phyloP scores from a whole-genome alignment of 2,797 vertebrate species.

The Melanogrammus aeglefinus region DNA sequence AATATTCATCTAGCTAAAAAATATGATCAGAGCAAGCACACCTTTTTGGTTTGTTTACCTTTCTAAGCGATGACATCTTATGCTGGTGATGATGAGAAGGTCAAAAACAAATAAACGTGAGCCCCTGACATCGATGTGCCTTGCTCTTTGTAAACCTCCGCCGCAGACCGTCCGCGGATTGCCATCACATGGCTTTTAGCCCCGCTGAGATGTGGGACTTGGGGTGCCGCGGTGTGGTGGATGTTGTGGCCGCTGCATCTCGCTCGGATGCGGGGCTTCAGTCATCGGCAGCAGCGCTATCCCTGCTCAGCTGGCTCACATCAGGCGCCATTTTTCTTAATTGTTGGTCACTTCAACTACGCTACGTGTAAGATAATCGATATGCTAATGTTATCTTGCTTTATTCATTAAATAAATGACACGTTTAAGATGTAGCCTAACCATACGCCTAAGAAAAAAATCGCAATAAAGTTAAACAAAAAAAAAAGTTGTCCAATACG shows the following conservation, averaged over 20 bases:
- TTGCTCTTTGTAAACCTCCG: slow-evolving; percentile 40
- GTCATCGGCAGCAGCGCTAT: not conserved
- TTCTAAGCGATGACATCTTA: slow-evolving; percentile 71
- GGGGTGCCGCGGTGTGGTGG: slow-evolving; percentile 42
- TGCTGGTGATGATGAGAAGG: slow-evolving; percentile 48
- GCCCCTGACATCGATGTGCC: slow-evolving; percentile 39
- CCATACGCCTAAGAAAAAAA: not conserved
- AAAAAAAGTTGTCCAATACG: not conserved
- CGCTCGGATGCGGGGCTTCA: not conserved
- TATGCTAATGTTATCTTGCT: too few relatives aligned
- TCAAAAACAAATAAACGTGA: slow-evolving; percentile 50
- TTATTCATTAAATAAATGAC: not conserved
- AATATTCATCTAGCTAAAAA: not conserved
- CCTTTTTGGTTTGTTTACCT: slow-evolving; percentile 41
- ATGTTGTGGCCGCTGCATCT: slow-evolving; percentile 35
- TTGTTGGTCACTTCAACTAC: not conserved
- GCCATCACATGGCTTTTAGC: not conserved
- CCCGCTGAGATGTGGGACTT: slow-evolving; percentile 5
- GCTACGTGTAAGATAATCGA: not conserved
- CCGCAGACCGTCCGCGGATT: slow-evolving; percentile 20
- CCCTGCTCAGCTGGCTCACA: not conserved
- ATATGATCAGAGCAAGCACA: not conserved
- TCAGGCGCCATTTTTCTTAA: not conserved
- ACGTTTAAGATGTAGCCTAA: not conserved
- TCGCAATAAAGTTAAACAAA: not conserved